Evolutionary conservation across 2,113 vertebrate genomes (phyloP), one percentile per base, ranked within the genome.

Genomic region (Mirza zaza): DNA sequence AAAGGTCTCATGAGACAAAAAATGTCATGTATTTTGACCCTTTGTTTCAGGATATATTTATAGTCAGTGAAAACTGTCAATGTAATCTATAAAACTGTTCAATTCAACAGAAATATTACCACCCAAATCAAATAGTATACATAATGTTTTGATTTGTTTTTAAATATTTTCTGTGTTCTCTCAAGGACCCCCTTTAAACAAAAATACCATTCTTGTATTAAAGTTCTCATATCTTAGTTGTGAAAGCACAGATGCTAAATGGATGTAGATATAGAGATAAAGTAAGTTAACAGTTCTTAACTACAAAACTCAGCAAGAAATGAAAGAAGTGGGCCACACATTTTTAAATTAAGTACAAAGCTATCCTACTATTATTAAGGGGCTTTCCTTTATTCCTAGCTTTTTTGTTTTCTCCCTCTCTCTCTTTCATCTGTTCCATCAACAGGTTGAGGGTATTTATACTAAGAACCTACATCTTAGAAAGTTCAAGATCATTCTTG

Each of bases 401-500:
- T 45, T 77, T 79, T 77, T 55, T n/a, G 18, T 36, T 23, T 21
- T 23, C 6, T 27, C 2, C 15, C 13, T 50, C 34, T 23, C 14
- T 59, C 1, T 23, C 17, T 23, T 4, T 25, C 42, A 8, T 90
- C 25, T 79, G 4, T 89, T 80, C 59, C 32, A 77, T 93, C 73
- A 90, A 67, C 11, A 71, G 55, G 5, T 61, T 85, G 76, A 15
- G 25, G 29, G 32, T 71, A 61, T 85, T 96, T 97, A 87, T 87
- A 73, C 80, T 81, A 96, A 95, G 32, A 97, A 42, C 2, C 3
- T 82, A 2, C 45, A 90, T 93, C 76, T 96, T 96, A 92, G 88
- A 75, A 98, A 98, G 92, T 97, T 97, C 93, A 96, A 97, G 90
- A 97, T 91, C 95, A 97, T n/a, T 97, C 94, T 98, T 98, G 92